Evolutionary conservation across 2,888 invertebrate species (phyloP), one percentile per base, ranked within the genome.

Genomic region (Sinohyriopsis cumingii): DNA sequence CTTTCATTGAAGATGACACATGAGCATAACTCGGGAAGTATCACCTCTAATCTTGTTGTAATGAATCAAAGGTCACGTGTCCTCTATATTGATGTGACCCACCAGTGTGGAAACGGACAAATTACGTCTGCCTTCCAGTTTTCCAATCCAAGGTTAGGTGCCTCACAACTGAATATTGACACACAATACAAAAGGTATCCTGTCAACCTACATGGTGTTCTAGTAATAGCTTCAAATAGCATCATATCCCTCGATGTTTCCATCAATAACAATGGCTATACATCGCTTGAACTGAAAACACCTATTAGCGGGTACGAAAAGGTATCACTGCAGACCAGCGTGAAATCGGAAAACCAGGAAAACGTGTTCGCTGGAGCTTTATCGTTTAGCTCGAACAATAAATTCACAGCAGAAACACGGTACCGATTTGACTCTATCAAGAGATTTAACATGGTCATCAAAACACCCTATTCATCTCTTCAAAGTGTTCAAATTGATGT

Each of bases 81-180:
- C 3, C 45, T 18, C 77, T 82, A 55, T 75, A 54, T 82, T 24
- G 74, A 63, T 24, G 25, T 84, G 12, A 72, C 77, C 22, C 84
- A 86, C 70, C 76, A 79, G 60, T 73, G 78, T 67, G 73, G 72
- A 19, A 59, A 24, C n/a, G 79, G 82, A 33, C 65, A 76, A 9
- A 71, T 84, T 60, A 74, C 71, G 24, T 75, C 74, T 56, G 63
- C 64, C 5, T 53, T 78, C 1, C 73, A 63, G 7, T 12, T 79
- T 7, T 63, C 69, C 18, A 71, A 68, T 12, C 45, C 45, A 45
- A 45, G 15, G 45, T 71, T 78, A 56, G 72, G 78, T 53, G 66
- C 65, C n/a, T 69, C 63, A 5, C 57, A 75, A 6, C 68, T 72
- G 2, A 73, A 78, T 55, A 67, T 73, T 12, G 65, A 66, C 12